Evolutionary conservation across 2,113 vertebrate species (phyloP), one percentile per base, ranked within the genome.

Genomic region (Chionodraco myersi): DNA sequence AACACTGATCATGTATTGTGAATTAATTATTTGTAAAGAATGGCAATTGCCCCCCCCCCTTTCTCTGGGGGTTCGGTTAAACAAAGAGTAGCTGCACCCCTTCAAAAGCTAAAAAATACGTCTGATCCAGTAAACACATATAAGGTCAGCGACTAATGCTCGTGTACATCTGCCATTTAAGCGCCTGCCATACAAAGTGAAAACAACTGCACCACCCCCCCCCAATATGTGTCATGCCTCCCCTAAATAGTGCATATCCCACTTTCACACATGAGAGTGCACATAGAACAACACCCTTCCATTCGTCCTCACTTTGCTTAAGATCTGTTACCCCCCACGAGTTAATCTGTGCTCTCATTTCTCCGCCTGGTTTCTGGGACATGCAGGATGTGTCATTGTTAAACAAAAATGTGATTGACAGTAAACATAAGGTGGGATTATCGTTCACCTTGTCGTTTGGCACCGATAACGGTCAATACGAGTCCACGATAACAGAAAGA

Each of bases 121-220:
- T 82, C 81, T 85, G 82, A 86, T 91, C 84, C 84, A 79, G n/a
- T 49, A 69, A n/a, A n/a, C 56, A 59, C 83, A 92, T 89, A 60
- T 92, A 91, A 91, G 92, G 92, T 93, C 92, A 89, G 64, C 34
- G 12, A 79, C 65, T 69, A 77, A 77, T 53, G 77, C 77, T 72
- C 61, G 47, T 71, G 83, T 88, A 79, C 86, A 91, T 90, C 91
- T 92, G 90, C 85, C 89, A 85, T 88, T 88, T 86, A 87, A 86
- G 80, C 74, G n/a, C n/a, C n/a, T 44, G 45, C 64, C 49, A 75
- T 62, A 80, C 86, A 84, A 56, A 88, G n/a, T 69, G 73, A 69
- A 92, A 91, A 88, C 86, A 90, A 84, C n/a, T 83, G 54, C n/a
- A n/a, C n/a, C n/a, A n/a, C 53, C 74, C 41, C 78, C 58, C 58